Conservation (phyloP, 2,797 vertebrate genomes). For the Hypotaenidia philippensis region DNA sequence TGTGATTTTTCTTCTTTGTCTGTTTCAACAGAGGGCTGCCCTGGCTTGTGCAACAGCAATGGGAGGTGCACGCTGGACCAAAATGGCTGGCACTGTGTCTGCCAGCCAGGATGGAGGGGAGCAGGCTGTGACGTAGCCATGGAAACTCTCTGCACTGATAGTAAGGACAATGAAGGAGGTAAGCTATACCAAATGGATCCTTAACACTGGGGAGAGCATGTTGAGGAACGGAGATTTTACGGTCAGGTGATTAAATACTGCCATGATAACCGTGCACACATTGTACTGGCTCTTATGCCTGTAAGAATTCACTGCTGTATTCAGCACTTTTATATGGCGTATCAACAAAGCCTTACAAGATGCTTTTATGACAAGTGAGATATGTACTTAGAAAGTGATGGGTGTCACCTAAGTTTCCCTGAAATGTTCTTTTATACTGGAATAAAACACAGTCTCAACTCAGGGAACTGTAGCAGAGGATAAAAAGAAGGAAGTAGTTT, state of each 20-base stretch:
- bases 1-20: conserved; percentile 77
- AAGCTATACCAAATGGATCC: conserved; percentile 42
- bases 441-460: not conserved
- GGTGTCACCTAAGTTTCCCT: not conserved
- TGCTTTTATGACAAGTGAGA: not conserved
- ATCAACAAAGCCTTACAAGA: not conserved
- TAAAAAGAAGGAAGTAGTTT: not conserved
- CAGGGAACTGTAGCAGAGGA: not conserved
- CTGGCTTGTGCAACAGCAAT: conserved; percentile 98
- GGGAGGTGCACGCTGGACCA: conserved; percentile 97
- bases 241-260: not conserved
- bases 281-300: not conserved
- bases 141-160: conserved; percentile 96
- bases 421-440: not conserved
- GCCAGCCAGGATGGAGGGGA: conserved; percentile 97
- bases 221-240: not conserved
- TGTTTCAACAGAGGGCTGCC: conserved; percentile 94
- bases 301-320: not conserved
- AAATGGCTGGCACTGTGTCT: conserved; percentile 98
- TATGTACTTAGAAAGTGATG: not conserved
- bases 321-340: not conserved
- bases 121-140: conserved; percentile 97
- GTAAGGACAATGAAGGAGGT: conserved; percentile 99
- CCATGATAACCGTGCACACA: not conserved
- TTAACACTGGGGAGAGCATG: not conserved